These are phyloP conservation scores for Brevimyrus niger DNA, from an alignment of 2,113 vertebrate species.

Conservation along the genomic window DNA sequence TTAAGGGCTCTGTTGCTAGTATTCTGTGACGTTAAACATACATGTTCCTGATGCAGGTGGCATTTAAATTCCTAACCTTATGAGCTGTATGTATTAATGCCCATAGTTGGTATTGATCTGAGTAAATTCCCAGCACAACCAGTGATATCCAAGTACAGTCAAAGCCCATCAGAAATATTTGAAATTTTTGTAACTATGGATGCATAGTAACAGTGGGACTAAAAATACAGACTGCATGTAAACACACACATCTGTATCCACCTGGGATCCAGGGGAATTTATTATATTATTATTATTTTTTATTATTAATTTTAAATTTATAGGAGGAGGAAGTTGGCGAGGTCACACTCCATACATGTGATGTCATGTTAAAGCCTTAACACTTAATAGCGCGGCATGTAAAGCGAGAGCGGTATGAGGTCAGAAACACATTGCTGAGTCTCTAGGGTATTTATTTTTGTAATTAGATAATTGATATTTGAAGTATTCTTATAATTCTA, in stretches of 20 bases:
- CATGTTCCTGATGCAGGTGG: neutral
- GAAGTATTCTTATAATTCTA: neutral
- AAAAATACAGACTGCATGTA: neutral
- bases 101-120: neutral
- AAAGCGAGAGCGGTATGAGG: neutral
- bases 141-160: neutral
- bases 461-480: neutral
- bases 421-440: neutral
- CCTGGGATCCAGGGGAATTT: neutral
- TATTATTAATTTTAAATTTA: neutral
- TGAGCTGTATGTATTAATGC: neutral
- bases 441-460: neutral
- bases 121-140: neutral
- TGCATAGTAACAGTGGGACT: neutral
- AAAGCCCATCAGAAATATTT: neutral
- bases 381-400: neutral
- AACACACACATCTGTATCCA: neutral
- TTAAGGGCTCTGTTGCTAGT: neutral
- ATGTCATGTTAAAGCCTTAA: neutral
- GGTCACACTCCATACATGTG: neutral
- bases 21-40: neutral
- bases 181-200: neutral
- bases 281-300: neutral
- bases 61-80: neutral
- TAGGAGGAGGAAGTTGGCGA: neutral